Base-by-base conservation (phyloP, 2,797 vertebrate genomes). In the Decapterus maruadsi region DNA sequence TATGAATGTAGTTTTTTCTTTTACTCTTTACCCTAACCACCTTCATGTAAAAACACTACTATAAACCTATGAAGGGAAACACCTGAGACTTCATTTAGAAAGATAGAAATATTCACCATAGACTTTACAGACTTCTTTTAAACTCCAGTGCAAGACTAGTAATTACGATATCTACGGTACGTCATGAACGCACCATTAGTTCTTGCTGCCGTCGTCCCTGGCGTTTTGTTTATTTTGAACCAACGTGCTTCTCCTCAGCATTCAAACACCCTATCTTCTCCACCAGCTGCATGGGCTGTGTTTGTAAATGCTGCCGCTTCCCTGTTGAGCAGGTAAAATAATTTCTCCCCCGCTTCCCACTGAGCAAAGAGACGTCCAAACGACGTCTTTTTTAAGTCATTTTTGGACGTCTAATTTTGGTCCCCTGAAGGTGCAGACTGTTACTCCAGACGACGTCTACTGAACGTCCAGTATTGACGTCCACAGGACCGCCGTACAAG, bases 251-350 rank as follows among this genome's bases (percentile, higher is more conserved):
- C 20, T 67, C n/a, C 42, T 19, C 16, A 20, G 12, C 26, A 50
- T 45, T 50, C 14, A 58, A 57, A 40, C 12, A 13, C 0, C 19
- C 9, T 1, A 10, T 45, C 64, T 55, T 48, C 20, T 31, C 11
- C 71, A 40, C 50, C 26, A 63, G 46, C 62, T 56, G n/a, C n/a
- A n/a, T n/a, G n/a, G 55, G 19, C 8, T 51, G 4, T 54, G 50
- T 50, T 73, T 10, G 6, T 53, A 72, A 75, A 66, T 29, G 57
- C 60, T 54, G 64, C 43, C 0, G 20, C 5, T 54, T 87, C 71
- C 45, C 59, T 29, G 62, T 78, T 4, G 13, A 82, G 62, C 70
- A 81, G 75, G 60, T 79, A 68, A 64, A 85, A 75, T 72, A 1
- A 78, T 51, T 63, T 43, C 42, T 58, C 26, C 80, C 59, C 56